A percentile compares a stretch with the other conserved stretches of the same genome.
phyloP scores from a whole-genome alignment of 2,797 vertebrate genomes.

The Sebastes steindachneri region DNA sequence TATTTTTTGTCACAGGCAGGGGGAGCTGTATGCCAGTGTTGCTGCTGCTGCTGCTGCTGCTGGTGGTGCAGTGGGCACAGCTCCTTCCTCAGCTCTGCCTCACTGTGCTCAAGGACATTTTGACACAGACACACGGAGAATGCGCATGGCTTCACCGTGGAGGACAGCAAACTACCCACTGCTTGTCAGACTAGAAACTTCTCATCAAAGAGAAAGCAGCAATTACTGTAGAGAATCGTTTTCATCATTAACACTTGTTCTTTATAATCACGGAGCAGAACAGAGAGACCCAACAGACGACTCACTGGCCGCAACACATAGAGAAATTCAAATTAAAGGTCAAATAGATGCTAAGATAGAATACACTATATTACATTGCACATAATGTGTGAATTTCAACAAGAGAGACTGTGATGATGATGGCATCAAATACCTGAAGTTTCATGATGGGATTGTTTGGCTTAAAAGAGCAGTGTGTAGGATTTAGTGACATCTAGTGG shows the following conservation, averaged over 20 bases:
- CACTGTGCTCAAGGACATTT: constrained; percentile 76
- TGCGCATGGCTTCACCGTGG: constrained; percentile 19
- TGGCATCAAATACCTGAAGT: too few species aligned
- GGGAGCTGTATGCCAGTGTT: constrained; percentile 61
- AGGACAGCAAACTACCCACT: constrained; percentile 21
- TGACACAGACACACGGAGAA: constrained; percentile 48
- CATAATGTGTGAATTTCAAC: neutral
- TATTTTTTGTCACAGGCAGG: constrained; percentile 66
- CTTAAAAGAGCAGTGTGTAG: too few species aligned
- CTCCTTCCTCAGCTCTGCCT: constrained; percentile 52
- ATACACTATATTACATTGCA: neutral
- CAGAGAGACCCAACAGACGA: neutral
- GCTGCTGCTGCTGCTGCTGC: neutral
- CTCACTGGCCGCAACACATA: neutral
- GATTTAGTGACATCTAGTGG: too few species aligned
- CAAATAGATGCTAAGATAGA: neutral
- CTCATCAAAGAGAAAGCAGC: constrained; percentile 13
- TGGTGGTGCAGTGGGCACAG: constrained; percentile 40
- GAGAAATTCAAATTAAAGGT: neutral
- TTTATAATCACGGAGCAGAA: constrained; percentile 14
- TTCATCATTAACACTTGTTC: constrained; percentile 22
- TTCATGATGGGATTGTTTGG: too few species aligned
- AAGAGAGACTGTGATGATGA: neutral
- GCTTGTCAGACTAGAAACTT: constrained; percentile 13
- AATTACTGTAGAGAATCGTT: constrained; percentile 6